phyloP scores from a whole-genome alignment of 2,113 vertebrate genomes.

The Callipepla squamata region DNA sequence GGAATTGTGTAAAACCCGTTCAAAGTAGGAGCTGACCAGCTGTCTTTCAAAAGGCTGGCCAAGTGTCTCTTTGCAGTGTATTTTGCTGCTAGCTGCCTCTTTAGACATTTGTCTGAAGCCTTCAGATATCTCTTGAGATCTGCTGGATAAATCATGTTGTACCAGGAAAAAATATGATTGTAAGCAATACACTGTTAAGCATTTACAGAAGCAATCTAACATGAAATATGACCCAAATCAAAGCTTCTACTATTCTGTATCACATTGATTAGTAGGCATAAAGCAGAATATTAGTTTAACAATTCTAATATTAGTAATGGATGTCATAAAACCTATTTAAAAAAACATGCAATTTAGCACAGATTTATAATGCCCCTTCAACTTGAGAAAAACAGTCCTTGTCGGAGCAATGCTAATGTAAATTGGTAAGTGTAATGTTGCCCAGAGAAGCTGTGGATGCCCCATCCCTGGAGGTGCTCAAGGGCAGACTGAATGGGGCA shows the following conservation, averaged over 20 bases:
- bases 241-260: not conserved
- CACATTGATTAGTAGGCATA: not conserved
- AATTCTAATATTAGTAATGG: not conserved
- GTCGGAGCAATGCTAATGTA: not conserved
- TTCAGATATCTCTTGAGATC: not conserved
- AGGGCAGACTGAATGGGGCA: not conserved
- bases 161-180: not conserved
- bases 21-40: not conserved
- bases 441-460: not conserved
- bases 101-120: not conserved
- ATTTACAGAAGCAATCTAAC: not conserved
- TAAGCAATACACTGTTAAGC: not conserved
- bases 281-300: not conserved
- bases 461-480: not conserved
- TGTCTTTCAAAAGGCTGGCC: not conserved
- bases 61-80: not conserved
- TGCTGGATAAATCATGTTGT: not conserved
- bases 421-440: not conserved
- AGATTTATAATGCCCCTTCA: not conserved
- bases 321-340: not conserved
- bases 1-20: not conserved
- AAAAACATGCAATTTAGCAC: not conserved
- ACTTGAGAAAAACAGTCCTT: not conserved
- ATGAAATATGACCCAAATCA: not conserved
- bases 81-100: not conserved